These are phyloP conservation scores for Gnatocerus cornutus DNA, from an alignment of 2,888 invertebrate species.

Conservation along the genomic window DNA sequence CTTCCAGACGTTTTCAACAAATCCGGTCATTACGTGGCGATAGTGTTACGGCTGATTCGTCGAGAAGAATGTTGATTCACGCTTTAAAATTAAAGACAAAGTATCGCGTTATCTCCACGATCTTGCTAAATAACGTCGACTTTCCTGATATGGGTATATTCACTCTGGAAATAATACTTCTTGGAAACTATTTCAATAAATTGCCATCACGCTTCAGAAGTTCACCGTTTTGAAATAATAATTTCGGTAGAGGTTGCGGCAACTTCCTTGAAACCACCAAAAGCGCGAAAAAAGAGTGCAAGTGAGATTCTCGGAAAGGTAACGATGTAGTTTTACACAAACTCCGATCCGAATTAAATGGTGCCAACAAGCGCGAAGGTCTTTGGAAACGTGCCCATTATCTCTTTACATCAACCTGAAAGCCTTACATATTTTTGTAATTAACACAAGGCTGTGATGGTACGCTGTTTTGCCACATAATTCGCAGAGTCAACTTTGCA, in stretches of 20 bases:
- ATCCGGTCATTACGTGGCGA: constrained; percentile 7
- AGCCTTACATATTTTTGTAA: constrained; percentile 60
- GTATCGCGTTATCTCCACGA: constrained; percentile 11
- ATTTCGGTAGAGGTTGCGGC: constrained; percentile 14
- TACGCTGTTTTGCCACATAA: constrained; percentile 55
- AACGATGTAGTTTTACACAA: constrained; percentile 20
- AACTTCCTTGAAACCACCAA: constrained; percentile 24
- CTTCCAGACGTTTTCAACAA: constrained; percentile 24
- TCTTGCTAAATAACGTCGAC: constrained; percentile 28
- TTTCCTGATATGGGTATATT: constrained; percentile 29
- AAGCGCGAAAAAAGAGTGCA: constrained; percentile 4
- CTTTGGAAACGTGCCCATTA: constrained; percentile 55
- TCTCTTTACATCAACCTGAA: constrained; percentile 58
- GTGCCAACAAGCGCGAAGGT: constrained; percentile 57
- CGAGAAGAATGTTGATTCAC: constrained; percentile 26
- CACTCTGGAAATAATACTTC: constrained; percentile 9
- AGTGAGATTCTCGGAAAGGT: constrained; percentile 20
- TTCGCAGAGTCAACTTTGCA: constrained; percentile 30
- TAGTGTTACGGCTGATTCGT: background rate
- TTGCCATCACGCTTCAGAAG: constrained; percentile 22
- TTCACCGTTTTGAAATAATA: constrained; percentile 24
- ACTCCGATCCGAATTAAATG: constrained; percentile 43
- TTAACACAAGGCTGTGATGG: constrained; percentile 64
- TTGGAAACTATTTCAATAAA: constrained; percentile 20
- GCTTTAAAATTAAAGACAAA: constrained; percentile 31